Base-by-base conservation (phyloP, 2,113 vertebrate species). In the Pterocles gutturalis region DNA sequence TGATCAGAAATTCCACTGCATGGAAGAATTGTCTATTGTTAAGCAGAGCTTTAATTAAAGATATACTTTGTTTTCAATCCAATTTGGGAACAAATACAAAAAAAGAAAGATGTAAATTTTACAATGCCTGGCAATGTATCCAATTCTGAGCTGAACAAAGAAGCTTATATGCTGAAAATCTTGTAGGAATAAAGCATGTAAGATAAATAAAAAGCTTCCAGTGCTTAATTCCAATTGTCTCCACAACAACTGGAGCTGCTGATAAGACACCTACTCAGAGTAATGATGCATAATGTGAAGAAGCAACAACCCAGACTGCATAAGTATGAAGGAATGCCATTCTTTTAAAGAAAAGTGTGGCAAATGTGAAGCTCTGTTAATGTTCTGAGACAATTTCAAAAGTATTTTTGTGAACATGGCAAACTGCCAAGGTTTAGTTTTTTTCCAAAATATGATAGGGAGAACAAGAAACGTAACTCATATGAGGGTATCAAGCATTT, bases 171-270 rank as follows among this genome's bases (percentile, higher is more conserved):
- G 92, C 96, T 96, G 95, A 98, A 98, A 98, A 98, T 98, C 97
- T 98, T 98, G 96, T 96, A 97, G 96, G 95, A 98, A 98, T 98
- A 98, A 97, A 98, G 94, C 93, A 93, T 96, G 88, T 96, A 98
- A 98, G 97, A 98, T 98, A 98, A 98, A 98, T 98, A 98, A 98
- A 98, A 98, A 96, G 96, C 97, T 98, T 97, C 97, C 96, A 97
- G 94, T 97, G 89, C 93, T 98, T 98, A 98, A 98, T 98, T 98
- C 98, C 96, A 98, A 95, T 98, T 95, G 25, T 97, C 96, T 97
- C 83, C 90, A 94, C 97, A 98, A 97, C 98, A 98, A 98, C 98
- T 98, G 98, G 97, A 96, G 92, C 94, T 97, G 91, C 97, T 97
- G 98, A 98, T 98, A 98, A 98, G 98, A 98, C 97, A 98, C 98